phyloP scores from a whole-genome alignment of 2,888 invertebrate species.

The Hemistola chrysoprasaria region DNA sequence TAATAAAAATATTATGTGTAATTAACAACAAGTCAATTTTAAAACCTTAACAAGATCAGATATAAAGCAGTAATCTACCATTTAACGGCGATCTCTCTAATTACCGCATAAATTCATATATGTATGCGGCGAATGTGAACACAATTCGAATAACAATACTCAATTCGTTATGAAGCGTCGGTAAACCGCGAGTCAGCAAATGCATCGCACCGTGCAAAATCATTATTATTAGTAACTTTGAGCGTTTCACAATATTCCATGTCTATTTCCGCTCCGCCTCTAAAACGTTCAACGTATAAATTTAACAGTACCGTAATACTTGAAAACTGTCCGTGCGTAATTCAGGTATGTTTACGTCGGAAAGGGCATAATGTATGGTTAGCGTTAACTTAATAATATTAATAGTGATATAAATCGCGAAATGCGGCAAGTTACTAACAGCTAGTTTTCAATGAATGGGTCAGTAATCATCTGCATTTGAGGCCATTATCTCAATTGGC shows the following conservation, averaged over 20 bases:
- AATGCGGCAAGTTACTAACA: slow-evolving; percentile 49
- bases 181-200: slow-evolving; percentile 42
- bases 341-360: slow-evolving; percentile 45
- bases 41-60: slow-evolving; percentile 26
- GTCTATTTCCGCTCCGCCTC: slow-evolving; percentile 37
- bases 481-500: slow-evolving; percentile 79
- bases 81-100: slow-evolving; percentile 7
- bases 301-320: slow-evolving; percentile 27
- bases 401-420: slow-evolving; percentile 61
- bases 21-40: slow-evolving; percentile 52
- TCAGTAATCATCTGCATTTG: slow-evolving; percentile 80
- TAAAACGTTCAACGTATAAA: slow-evolving; percentile 30
- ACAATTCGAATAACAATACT: slow-evolving; percentile 33
- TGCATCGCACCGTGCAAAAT: slow-evolving; percentile 40
- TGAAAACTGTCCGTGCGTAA: slow-evolving; percentile 26
- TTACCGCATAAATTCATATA: slow-evolving; percentile 5
- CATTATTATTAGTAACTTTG: slow-evolving; percentile 37
- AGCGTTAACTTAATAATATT: slow-evolving; percentile 60
- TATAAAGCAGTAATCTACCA: slow-evolving; percentile 8
- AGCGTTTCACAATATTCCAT: slow-evolving; percentile 43
- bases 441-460: slow-evolving; percentile 74
- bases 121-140: slow-evolving; percentile 2
- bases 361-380: slow-evolving; percentile 47
- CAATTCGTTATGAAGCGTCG: slow-evolving; percentile 40
- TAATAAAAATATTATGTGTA: slow-evolving; percentile 63